Evolutionary conservation across 2,113 vertebrate species (phyloP).

Genomic region (Tychaedon coryphoeus): DNA sequence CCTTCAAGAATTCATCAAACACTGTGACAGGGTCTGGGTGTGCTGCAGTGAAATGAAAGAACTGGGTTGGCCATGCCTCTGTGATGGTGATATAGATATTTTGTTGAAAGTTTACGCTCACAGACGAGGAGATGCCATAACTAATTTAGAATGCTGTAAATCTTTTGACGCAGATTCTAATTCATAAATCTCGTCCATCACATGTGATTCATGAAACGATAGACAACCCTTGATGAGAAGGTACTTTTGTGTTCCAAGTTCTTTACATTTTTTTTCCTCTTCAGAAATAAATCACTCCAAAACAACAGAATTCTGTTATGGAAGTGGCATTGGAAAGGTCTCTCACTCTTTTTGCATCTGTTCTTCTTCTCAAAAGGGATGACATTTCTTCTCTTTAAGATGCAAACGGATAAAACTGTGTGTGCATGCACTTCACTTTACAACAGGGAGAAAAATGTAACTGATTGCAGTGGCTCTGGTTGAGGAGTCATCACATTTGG

Average conservation of each 20-base stretch:
- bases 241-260: constrained; percentile 79
- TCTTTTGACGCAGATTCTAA: constrained; percentile 77
- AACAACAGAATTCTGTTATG: constrained; percentile 71
- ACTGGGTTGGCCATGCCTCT: constrained; percentile 65
- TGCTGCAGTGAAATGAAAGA: constrained; percentile 68
- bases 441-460: constrained; percentile 12
- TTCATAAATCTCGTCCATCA: constrained; percentile 82
- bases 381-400: constrained; percentile 31
- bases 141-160: constrained; percentile 80
- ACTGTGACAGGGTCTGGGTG: constrained; percentile 73
- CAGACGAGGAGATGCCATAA: constrained; percentile 77
- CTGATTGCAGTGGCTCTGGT: constrained; percentile 41
- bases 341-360: constrained; percentile 49
- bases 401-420: constrained; percentile 12
- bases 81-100: constrained; percentile 79
- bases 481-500: constrained; percentile 37
- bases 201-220: constrained; percentile 81
- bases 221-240: constrained; percentile 79
- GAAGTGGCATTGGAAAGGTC: constrained; percentile 52
- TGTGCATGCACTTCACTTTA: not conserved
- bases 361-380: constrained; percentile 15
- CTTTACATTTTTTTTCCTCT: constrained; percentile 69
- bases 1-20: constrained; percentile 83
- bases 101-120: constrained; percentile 77
- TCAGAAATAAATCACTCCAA: constrained; percentile 77